Base-by-base conservation (phyloP, 2,797 vertebrate species). In the Paedocypris micromegethes region DNA sequence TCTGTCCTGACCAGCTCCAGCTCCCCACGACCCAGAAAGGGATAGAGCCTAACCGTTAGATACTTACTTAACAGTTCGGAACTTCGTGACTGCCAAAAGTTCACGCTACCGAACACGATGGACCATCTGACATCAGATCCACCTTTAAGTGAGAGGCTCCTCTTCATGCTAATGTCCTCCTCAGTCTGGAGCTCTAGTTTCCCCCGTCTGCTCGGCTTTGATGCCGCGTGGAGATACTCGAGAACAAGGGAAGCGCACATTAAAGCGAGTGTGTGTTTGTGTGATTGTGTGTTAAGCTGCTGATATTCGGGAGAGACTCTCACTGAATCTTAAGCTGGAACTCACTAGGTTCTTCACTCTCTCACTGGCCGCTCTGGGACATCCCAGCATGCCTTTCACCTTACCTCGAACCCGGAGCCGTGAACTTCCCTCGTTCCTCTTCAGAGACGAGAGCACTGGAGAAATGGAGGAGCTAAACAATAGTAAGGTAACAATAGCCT, bases 401-500 rank as follows among this genome's bases (percentile, higher is more conserved):
- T 84, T 70, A 76, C 77, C 79, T 80, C 58, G 55, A 84, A 81
- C 86, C 77, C 79, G 41, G 46, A 63, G 70, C 70, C 68, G 49
- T 52, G 56, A 48, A 46, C 45, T 72, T 55, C 61, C 75, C 23
- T 61, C n/a, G 2, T 55, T 61, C 67, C 58, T 54, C 58, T 53
- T 37, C 7, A 41, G 46, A 65, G 37, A 46, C 53, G 47, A 48
- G 64, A 48, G 53, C 45, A 3, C 64, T 56, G 44, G 47, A 77
- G 75, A 78, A 55, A 54, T 49, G 43, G 48, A 56, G 52, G 62
- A 40, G 63, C 51, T 66, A 42, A 58, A 81, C 64, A 76, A 70
- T 79, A 70, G 72, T 72, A 75, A 78, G 80, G 82, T 81, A 88
- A 83, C 78, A 81, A 86, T 87, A 78, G 81, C 61, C 39, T 72